phyloP scores from a whole-genome alignment of 2,797 vertebrate species.

The Notolepis coatsorum region DNA sequence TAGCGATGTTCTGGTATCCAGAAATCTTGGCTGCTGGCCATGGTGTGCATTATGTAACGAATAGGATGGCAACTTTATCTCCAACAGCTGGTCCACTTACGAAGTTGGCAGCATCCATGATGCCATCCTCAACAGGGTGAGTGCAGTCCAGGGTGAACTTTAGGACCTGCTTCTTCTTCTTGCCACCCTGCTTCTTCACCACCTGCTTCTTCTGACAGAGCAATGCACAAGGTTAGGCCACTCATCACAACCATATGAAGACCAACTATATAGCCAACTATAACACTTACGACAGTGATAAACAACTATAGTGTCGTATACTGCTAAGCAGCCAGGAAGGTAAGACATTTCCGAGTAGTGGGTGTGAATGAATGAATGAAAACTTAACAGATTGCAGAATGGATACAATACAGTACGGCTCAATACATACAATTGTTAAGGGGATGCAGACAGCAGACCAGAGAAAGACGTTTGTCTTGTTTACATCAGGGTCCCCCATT shows the following conservation, averaged over 20 bases:
- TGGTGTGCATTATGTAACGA: not conserved
- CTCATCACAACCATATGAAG: not conserved
- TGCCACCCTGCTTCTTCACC: slow-evolving; percentile 85
- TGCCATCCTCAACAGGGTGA: slow-evolving; percentile 97
- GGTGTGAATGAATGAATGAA: too few species aligned
- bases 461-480: too few species aligned
- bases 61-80: not conserved
- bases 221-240: not conserved
- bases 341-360: too few species aligned
- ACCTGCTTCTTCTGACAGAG: slow-evolving; percentile 86
- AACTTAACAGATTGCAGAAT: too few species aligned
- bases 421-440: too few species aligned
- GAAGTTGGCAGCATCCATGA: slow-evolving; percentile 99
- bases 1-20: not conserved
- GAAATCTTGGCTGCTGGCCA: too few species aligned
- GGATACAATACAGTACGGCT: too few species aligned
- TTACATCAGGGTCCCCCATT: too few species aligned
- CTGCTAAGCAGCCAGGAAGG: too few species aligned
- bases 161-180: slow-evolving; percentile 96
- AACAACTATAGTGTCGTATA: too few species aligned
- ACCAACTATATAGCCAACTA: too few species aligned
- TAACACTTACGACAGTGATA: not conserved
- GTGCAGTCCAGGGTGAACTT: slow-evolving; percentile 98
- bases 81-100: slow-evolving; percentile 78
- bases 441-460: too few species aligned